Base-by-base conservation (phyloP, 2,113 vertebrate genomes). In the Cavia porcellus region DNA sequence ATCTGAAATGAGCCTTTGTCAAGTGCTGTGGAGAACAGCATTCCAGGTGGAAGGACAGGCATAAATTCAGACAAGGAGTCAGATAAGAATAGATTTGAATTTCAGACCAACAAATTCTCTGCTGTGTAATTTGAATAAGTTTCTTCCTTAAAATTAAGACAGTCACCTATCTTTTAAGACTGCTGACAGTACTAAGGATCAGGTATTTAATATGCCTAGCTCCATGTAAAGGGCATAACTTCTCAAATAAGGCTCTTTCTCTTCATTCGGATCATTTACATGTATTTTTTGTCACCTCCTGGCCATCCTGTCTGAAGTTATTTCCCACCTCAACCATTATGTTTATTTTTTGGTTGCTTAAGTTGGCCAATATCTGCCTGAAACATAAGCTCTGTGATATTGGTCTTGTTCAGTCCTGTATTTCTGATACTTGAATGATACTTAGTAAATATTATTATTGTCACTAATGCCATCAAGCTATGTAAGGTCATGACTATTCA, bases 331-430 rank as follows among this genome's bases (percentile, higher is more conserved):
- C 66, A 82, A 45, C 8, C 8, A 7, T 24, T 22, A 25, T 62
- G 22, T 64, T 88, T 62, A 45, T 92, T 86, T 87, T 77, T 89
- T 96, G 86, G 11, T 80, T 75, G 75, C 80, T 5, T 89, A 75
- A 45, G 50, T 62, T 89, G 77, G 50, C 17, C 57, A 61, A 17
- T 61, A 20, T n/a, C 13, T 13, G 11, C 7, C 42, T 70, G 6
- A 45, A 92, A 55, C n/a, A 35, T 87, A 57, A 80, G 45, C 11
- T 94, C 72, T 62, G 3, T 80, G 79, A 13, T 20, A 35, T 86
- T 86, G 92, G 13, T 77, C 74, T 94, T 82, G 24, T 82, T 94
- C 24, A 62, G 42, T 82, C 28, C 57, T 77, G 0, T 75, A 47
- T 86, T 38, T 84, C 22, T 14, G 66, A 32, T 14, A 42, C 12